Conservation (phyloP, 37 sponge, comb jelly and placozoan genomes). For the Aphrocallistes beatrix region DNA sequence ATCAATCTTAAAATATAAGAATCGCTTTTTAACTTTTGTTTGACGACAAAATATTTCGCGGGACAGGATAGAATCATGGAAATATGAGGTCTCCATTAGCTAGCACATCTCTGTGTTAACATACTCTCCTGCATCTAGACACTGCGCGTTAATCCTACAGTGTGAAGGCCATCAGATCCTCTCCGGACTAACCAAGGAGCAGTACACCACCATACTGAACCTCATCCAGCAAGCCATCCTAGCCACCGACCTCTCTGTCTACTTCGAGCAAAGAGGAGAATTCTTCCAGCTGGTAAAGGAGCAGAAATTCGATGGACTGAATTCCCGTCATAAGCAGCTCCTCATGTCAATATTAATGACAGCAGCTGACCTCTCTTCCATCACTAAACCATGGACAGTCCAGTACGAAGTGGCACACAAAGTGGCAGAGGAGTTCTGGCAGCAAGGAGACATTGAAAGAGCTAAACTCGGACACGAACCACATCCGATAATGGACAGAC, state of each 20-base stretch:
- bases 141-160: conserved; percentile 2
- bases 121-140: no score
- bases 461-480: conserved; percentile 39
- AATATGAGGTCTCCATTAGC: no score
- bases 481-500: no score
- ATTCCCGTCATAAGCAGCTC: conserved; percentile 36
- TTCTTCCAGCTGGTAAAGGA: conserved; percentile 41
- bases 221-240: conserved; percentile 63
- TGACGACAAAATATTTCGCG: no score
- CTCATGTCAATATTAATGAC: conserved; percentile 84
- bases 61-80: no score
- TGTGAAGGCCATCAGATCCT: conserved; percentile 39
- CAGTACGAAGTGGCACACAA: conserved; percentile 71
- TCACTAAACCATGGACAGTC: conserved; percentile 86
- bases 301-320: conserved; percentile 37
- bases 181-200: conserved; percentile 26
- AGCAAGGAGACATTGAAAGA: conserved; percentile 81
- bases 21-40: no score
- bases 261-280: conserved; percentile 60
- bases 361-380: conserved; percentile 84
- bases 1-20: no score
- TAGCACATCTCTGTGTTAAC: no score
- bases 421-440: conserved; percentile 84
- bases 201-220: conserved; percentile 36
- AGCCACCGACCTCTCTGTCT: conserved; percentile 76